A percentile compares a stretch with the other conserved stretches of the same genome.
These are phyloP conservation scores for Wiebesia pumilae DNA, from an alignment of 1,140 invertebrate genomes.

Conservation along the genomic window DNA sequence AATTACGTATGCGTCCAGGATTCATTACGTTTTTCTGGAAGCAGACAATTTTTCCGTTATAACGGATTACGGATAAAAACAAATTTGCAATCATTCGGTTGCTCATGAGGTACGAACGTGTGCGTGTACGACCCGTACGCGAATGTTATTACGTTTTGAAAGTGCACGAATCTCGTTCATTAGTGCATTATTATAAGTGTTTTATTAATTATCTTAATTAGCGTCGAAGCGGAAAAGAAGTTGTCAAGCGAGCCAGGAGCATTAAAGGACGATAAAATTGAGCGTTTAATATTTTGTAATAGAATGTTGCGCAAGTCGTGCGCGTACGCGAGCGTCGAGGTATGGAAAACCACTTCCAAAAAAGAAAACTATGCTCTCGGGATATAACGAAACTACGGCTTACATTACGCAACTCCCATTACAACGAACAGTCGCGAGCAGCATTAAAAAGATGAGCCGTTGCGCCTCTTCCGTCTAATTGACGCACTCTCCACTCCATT, in stretches of 20 bases:
- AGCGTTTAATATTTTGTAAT: background rate
- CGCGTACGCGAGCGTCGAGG: background rate
- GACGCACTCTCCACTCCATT: background rate
- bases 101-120: no score
- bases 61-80: no score
- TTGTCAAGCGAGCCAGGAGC: background rate
- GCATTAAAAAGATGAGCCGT: background rate
- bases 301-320: background rate
- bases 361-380: slow-evolving; percentile 1
- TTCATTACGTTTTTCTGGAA: no score
- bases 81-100: no score
- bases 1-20: no score
- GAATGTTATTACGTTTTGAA: no score
- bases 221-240: background rate
- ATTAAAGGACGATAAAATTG: background rate
- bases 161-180: background rate
- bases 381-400: slow-evolving; percentile 9
- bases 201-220: background rate
- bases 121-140: no score
- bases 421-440: background rate
- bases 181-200: background rate
- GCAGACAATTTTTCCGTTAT: no score
- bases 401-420: background rate
- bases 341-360: background rate
- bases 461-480: slow-evolving; percentile 6